These are phyloP conservation scores for Harmothoe impar DNA, from an alignment of 2,888 invertebrate species.

Conservation along the genomic window DNA sequence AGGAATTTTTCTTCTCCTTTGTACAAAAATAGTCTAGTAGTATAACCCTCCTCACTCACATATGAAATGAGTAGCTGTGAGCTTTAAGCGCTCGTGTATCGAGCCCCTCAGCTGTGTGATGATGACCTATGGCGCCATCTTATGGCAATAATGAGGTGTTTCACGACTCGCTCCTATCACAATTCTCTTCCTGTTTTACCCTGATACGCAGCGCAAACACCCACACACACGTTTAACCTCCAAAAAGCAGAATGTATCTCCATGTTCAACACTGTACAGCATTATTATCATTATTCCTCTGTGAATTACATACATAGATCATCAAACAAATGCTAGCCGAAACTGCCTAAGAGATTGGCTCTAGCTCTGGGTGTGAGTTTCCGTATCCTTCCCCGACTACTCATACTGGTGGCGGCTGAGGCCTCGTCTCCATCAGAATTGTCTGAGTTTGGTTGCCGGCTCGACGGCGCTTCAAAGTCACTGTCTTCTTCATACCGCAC, in stretches of 20 bases:
- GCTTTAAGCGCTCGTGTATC: background rate
- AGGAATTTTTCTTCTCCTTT: background rate
- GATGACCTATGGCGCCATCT: conserved; percentile 28
- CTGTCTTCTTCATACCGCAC: conserved; percentile 82
- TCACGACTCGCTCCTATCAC: background rate
- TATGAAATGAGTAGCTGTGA: background rate
- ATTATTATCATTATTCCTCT: background rate
- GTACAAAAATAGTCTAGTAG: conserved; percentile 1
- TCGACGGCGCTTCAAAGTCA: conserved; percentile 73
- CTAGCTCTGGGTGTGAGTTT: conserved; percentile 87
- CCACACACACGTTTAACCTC: background rate
- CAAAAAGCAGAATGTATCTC: background rate
- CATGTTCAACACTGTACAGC: conserved; percentile 32
- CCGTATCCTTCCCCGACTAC: conserved; percentile 92
- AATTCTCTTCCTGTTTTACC: background rate
- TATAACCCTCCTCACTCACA: background rate
- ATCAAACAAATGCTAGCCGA: background rate
- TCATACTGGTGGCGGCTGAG: conserved; percentile 85
- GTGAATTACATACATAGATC: background rate
- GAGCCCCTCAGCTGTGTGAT: conserved; percentile 25
- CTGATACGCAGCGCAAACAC: background rate
- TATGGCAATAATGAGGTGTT: conserved; percentile 30
- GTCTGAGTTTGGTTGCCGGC: conserved; percentile 71
- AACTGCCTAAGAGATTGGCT: conserved; percentile 69
- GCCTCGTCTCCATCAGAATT: conserved; percentile 70